phyloP scores from a whole-genome alignment of 2,113 vertebrate genomes.

The Philantomba maxwellii region DNA sequence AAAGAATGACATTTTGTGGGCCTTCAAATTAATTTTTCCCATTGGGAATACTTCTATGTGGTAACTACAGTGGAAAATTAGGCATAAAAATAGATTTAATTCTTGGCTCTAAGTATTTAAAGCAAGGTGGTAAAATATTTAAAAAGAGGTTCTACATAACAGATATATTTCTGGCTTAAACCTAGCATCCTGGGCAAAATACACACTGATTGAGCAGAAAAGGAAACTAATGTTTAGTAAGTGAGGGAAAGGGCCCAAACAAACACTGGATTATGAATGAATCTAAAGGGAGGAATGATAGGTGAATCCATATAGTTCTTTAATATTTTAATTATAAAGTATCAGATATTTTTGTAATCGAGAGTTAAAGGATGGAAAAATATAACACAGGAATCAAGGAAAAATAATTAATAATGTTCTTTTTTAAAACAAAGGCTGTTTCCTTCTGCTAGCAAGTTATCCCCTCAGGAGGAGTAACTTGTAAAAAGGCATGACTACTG shows the following conservation, averaged over 20 bases:
- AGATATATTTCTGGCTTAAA: constrained; percentile 11
- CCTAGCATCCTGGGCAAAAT: background rate
- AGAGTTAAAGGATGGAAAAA: background rate
- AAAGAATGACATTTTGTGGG: background rate
- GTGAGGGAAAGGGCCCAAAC: background rate
- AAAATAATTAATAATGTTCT: background rate
- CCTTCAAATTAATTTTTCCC: background rate
- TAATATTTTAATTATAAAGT: background rate
- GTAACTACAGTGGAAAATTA: constrained; percentile 1
- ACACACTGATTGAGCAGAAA: background rate
- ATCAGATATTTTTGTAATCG: background rate
- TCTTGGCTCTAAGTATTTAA: background rate
- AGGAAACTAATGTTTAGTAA: background rate
- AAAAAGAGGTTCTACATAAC: background rate
- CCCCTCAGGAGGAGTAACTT: background rate
- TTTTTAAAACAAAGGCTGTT: background rate
- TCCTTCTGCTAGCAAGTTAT: background rate
- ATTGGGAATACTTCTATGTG: background rate
- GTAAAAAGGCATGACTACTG: background rate
- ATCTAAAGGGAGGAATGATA: background rate
- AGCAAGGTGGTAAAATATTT: background rate
- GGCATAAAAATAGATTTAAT: background rate
- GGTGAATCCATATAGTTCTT: background rate
- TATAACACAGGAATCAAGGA: background rate
- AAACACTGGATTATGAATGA: background rate